These are phyloP conservation scores for Ambastaia sidthimunki DNA, from an alignment of 2,797 vertebrate species.

Conservation along the genomic window DNA sequence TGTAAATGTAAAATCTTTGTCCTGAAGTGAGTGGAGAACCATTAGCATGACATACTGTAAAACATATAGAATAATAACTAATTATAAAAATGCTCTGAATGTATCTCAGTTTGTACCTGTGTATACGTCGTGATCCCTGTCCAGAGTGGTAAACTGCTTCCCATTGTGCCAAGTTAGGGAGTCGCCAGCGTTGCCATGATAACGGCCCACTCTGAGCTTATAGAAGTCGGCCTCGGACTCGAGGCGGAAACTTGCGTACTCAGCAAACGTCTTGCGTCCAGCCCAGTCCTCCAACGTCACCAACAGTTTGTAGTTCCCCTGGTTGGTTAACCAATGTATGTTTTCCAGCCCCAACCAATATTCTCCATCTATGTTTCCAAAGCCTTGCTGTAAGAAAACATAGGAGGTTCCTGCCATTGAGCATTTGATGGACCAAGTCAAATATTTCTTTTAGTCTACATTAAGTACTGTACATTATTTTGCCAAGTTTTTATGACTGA, in stretches of 20 bases:
- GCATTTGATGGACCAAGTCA: constrained; percentile 9
- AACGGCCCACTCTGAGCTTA: constrained; percentile 83
- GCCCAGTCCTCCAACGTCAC: constrained; percentile 90
- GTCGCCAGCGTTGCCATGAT: constrained; percentile 86
- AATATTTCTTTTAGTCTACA: constrained; percentile 11
- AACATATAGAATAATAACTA: too few relatives aligned
- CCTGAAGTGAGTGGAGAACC: too few relatives aligned
- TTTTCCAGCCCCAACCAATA: constrained; percentile 98
- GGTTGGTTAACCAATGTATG: constrained; percentile 97
- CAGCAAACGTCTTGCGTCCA: constrained; percentile 87
- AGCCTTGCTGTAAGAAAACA: constrained; percentile 88
- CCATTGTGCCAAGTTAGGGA: constrained; percentile 91
- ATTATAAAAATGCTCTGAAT: not conserved
- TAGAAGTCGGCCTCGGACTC: constrained; percentile 85
- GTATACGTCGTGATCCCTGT: constrained; percentile 93
- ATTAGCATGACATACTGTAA: too few relatives aligned
- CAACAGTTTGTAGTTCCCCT: constrained; percentile 88
- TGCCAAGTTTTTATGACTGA: not conserved
- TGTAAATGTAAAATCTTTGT: too few relatives aligned
- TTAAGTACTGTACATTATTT: constrained; percentile 5
- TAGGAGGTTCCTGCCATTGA: constrained; percentile 5
- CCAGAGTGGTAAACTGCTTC: constrained; percentile 89
- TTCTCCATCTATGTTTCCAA: constrained; percentile 97
- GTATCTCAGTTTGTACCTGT: constrained; percentile 76
- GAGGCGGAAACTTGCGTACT: constrained; percentile 88